A percentile compares a stretch with the other conserved stretches of the same genome.
Evolutionary conservation across 2,888 invertebrate genomes (phyloP).

Genomic region (Calameuta filiformis): DNA sequence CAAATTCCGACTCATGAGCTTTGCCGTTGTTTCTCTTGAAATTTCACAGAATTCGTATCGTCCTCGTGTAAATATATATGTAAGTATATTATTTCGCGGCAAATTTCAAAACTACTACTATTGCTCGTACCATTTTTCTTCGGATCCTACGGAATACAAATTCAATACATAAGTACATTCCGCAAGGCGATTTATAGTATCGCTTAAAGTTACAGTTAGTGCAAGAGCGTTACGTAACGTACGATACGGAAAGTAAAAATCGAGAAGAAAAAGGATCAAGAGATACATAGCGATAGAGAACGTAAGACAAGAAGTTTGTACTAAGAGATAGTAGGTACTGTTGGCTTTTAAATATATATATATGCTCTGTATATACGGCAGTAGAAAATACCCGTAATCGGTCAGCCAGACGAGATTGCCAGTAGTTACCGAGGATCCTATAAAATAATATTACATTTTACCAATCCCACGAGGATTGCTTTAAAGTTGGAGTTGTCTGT

Average conservation of each 20-base stretch:
- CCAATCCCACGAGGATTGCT: background rate
- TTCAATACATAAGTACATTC: background rate
- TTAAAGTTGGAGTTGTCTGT: background rate
- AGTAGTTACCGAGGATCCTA: conserved; percentile 15
- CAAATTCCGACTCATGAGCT: background rate
- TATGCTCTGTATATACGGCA: background rate
- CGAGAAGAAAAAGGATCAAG: conserved; percentile 6
- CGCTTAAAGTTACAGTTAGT: conserved; percentile 9
- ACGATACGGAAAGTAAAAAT: conserved; percentile 7
- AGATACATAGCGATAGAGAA: conserved; percentile 3
- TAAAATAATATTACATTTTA: background rate
- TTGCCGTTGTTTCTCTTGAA: background rate
- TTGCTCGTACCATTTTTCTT: background rate
- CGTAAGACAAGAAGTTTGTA: background rate
- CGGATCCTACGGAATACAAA: background rate
- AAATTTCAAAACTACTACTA: background rate
- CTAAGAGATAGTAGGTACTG: background rate
- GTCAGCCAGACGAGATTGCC: conserved; percentile 25
- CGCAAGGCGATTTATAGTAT: conserved; percentile 16
- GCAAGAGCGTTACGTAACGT: conserved; percentile 13
- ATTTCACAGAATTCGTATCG: background rate
- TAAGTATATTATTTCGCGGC: background rate
- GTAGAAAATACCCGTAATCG: conserved; percentile 3
- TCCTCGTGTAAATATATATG: background rate
- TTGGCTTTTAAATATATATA: background rate